A percentile compares a stretch with the other conserved stretches of the same genome.
These are phyloP conservation scores for Aradophagus sp. DNA, from an alignment of 1,140 invertebrate genomes.

Conservation along the genomic window DNA sequence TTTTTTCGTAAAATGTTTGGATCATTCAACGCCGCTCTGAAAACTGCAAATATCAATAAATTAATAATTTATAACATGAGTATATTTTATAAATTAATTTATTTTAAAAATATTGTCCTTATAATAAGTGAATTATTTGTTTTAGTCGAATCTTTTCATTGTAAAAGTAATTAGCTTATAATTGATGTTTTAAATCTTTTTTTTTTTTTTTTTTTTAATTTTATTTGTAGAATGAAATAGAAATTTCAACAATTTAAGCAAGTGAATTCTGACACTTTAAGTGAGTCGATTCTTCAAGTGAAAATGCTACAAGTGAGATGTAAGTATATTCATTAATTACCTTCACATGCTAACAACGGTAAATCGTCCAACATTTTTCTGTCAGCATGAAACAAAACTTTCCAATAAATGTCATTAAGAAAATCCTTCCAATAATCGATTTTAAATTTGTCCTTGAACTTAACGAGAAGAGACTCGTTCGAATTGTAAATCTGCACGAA, in stretches of 20 bases:
- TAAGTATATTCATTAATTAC: slow-evolving; percentile 12
- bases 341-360: slow-evolving; percentile 22
- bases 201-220: no score
- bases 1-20: slow-evolving; percentile 9
- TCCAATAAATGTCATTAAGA: slow-evolving; percentile 30
- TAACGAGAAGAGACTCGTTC: slow-evolving; percentile 13
- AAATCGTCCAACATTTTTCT: slow-evolving; percentile 12
- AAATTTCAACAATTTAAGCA: no score
- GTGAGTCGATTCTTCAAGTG: no score
- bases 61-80: neutral
- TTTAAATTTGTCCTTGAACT: slow-evolving; percentile 17
- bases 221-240: no score
- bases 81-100: neutral
- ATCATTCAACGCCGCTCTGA: slow-evolving; percentile 20
- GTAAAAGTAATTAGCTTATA: no score
- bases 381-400: slow-evolving; percentile 5
- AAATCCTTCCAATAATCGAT: slow-evolving; percentile 25
- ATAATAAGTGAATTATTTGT: no score
- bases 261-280: no score
- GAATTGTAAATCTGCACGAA: slow-evolving; percentile 31
- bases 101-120: no score
- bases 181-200: no score
- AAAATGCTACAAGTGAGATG: no score
- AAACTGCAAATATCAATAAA: slow-evolving; percentile 33
- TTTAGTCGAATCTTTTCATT: no score